Evolutionary conservation across 2,888 invertebrate species (phyloP).

Genomic region (Itoplectis maculator): DNA sequence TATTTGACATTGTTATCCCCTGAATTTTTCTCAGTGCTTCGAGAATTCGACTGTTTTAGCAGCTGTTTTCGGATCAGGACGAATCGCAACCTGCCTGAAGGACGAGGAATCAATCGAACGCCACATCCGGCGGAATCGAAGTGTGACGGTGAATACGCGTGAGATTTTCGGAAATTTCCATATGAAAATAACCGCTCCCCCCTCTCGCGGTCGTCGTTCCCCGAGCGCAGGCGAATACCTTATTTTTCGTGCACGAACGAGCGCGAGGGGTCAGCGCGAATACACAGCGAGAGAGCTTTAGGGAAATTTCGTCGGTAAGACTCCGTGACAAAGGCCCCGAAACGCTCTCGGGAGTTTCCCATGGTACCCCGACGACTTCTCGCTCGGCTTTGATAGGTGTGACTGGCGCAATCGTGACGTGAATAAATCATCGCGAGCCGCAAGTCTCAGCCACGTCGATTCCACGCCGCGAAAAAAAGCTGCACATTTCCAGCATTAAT

Average conservation of each 20-base stretch:
- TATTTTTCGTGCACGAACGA: conserved; percentile 45
- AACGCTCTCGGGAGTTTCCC: conserved; percentile 19
- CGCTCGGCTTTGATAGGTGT: conserved; percentile 39
- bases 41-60: too few species aligned
- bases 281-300: conserved; percentile 36
- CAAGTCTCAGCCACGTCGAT: background rate
- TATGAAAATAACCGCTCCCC: conserved; percentile 43
- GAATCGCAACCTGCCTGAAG: background rate
- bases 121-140: too few species aligned
- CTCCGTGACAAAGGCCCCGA: conserved; percentile 42
- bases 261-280: background rate
- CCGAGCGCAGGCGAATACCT: background rate
- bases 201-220: conserved; percentile 7
- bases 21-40: too few species aligned
- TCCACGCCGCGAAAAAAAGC: background rate
- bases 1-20: too few species aligned
- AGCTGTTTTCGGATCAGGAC: too few species aligned
- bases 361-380: conserved; percentile 12
- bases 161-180: conserved; percentile 28
- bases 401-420: conserved; percentile 34
- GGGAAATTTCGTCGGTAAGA: conserved; percentile 47
- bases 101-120: background rate
- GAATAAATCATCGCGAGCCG: conserved; percentile 50
- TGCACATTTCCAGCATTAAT: background rate
- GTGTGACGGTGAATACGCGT: too few species aligned